These are phyloP conservation scores for Danionella dracula DNA, from an alignment of 2,797 vertebrate genomes.

Conservation along the genomic window DNA sequence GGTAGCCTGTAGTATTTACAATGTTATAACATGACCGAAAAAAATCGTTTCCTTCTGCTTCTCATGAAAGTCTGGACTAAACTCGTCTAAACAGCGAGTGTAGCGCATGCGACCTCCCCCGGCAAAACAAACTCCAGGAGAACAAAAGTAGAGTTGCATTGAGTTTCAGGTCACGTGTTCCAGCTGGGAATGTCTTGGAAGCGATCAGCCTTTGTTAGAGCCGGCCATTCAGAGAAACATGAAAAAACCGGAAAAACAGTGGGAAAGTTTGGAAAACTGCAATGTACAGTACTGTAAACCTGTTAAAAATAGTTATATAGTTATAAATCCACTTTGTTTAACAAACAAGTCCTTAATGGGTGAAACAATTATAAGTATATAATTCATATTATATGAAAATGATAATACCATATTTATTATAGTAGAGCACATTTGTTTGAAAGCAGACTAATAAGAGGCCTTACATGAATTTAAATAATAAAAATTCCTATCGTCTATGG, in stretches of 20 bases:
- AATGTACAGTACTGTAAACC: no score
- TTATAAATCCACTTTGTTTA: no score
- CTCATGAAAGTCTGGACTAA: not conserved
- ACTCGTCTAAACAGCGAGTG: not conserved
- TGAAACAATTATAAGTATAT: no score
- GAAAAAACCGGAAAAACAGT: conserved; percentile 12
- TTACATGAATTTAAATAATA: no score
- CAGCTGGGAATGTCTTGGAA: conserved; percentile 35
- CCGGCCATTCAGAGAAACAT: not conserved
- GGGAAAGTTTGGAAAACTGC: no score
- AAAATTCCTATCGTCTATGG: no score
- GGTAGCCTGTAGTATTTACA: not conserved
- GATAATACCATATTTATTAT: no score
- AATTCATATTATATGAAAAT: no score
- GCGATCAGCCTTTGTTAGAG: conserved; percentile 27
- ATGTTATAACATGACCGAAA: not conserved
- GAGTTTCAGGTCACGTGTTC: conserved; percentile 56
- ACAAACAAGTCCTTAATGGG: no score
- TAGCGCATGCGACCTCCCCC: conserved; percentile 45
- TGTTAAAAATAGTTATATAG: no score
- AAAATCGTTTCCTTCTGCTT: conserved; percentile 4
- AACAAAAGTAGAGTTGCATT: conserved; percentile 41
- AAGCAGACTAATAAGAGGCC: no score
- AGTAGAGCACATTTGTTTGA: no score
- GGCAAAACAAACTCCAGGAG: conserved; percentile 43